phyloP scores from a whole-genome alignment of 1,140 invertebrate genomes.

The Whitmania pigra region DNA sequence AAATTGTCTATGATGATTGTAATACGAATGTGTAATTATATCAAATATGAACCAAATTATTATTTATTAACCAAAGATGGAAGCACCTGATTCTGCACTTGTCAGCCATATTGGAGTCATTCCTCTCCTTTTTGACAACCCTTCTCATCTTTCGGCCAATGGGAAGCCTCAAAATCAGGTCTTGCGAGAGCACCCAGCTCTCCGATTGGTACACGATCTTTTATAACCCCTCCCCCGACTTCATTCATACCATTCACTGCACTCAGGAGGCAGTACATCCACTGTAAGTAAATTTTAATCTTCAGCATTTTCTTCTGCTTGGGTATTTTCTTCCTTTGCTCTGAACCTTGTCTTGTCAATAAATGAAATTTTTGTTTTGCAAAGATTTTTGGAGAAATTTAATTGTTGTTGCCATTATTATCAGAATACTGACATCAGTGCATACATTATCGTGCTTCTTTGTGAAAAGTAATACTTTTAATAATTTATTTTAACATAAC shows the following conservation, averaged over 20 bases:
- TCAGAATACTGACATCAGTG: too few species aligned
- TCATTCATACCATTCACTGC: slow-evolving; percentile 73
- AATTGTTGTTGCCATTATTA: too few species aligned
- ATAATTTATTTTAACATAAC: too few species aligned
- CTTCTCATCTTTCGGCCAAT: slow-evolving; percentile 60
- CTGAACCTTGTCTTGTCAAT: too few species aligned
- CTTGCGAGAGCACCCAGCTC: slow-evolving; percentile 61
- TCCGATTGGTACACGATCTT: slow-evolving; percentile 92
- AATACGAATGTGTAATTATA: background rate
- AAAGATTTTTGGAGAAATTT: too few species aligned
- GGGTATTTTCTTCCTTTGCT: too few species aligned
- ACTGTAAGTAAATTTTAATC: slow-evolving; percentile 54
- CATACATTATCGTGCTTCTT: too few species aligned
- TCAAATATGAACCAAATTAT: background rate
- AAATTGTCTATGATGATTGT: too few species aligned
- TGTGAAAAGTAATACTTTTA: too few species aligned
- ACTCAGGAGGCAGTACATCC: slow-evolving; percentile 94
- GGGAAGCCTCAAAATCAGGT: slow-evolving; percentile 55
- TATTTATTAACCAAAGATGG: slow-evolving; percentile 31
- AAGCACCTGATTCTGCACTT: slow-evolving; percentile 59
- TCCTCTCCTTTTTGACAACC: slow-evolving; percentile 58
- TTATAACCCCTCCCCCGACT: slow-evolving; percentile 83
- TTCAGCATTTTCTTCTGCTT: too few species aligned
- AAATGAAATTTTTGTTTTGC: too few species aligned
- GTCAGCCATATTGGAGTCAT: slow-evolving; percentile 67